phyloP scores from a whole-genome alignment of 2,888 invertebrate species.

The Carpatolechia fugitivella region DNA sequence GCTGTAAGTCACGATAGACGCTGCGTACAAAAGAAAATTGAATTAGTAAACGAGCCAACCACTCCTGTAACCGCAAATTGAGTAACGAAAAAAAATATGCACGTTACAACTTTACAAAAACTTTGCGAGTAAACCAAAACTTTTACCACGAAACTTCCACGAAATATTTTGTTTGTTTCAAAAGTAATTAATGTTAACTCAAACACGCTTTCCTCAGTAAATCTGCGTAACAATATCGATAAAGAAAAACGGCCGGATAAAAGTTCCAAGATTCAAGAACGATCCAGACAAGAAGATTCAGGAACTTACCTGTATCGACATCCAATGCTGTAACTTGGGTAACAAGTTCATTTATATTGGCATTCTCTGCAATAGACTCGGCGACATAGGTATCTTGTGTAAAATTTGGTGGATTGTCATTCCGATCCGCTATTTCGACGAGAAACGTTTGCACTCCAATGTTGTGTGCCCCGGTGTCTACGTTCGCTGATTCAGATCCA shows the following conservation, averaged over 20 bases:
- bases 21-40: constrained; percentile 60
- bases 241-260: no score
- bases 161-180: no score
- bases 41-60: no score
- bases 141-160: no score
- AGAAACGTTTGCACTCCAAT: constrained; percentile 89
- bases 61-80: no score
- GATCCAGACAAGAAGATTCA: neutral
- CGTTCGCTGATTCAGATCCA: constrained; percentile 88
- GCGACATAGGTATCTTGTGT: constrained; percentile 86
- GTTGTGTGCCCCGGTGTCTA: constrained; percentile 83
- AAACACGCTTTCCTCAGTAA: neutral
- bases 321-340: constrained; percentile 94
- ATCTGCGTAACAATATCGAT: no score
- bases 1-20: constrained; percentile 91
- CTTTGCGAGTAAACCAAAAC: no score
- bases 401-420: constrained; percentile 96
- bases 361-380: constrained; percentile 88
- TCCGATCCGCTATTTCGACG: constrained; percentile 96
- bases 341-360: constrained; percentile 89
- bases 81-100: constrained; percentile 17
- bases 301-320: constrained; percentile 85
- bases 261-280: no score
- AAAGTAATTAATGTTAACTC: no score
- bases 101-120: no score